Evolutionary conservation across 2,797 vertebrate genomes (phyloP).

Genomic region (Spinus pinus): DNA sequence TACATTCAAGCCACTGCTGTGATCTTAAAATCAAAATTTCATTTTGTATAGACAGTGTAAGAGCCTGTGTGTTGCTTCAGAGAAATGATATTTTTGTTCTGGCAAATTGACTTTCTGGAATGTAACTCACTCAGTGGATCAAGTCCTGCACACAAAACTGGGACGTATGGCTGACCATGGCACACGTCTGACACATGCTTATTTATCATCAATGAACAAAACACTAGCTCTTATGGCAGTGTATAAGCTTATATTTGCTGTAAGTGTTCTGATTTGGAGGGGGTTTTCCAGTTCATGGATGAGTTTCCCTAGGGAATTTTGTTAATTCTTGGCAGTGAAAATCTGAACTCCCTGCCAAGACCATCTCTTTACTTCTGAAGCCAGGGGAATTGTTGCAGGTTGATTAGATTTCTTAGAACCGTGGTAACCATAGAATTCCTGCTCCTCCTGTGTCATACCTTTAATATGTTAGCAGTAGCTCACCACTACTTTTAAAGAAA

Average conservation of each 20-base stretch:
- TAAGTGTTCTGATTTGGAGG: background rate
- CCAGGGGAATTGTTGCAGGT: background rate
- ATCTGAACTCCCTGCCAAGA: background rate
- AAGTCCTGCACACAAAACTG: background rate
- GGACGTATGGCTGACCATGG: rapidly evolving
- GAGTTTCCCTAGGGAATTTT: background rate
- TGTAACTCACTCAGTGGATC: background rate
- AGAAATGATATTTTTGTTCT: background rate
- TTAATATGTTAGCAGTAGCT: background rate
- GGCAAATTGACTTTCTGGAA: background rate
- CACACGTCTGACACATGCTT: background rate
- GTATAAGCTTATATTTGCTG: background rate
- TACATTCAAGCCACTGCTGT: background rate
- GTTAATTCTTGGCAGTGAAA: background rate
- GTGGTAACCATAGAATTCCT: background rate
- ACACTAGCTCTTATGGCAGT: background rate
- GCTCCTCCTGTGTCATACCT: background rate
- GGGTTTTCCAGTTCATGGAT: background rate
- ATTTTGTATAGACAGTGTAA: background rate
- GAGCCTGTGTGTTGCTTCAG: background rate
- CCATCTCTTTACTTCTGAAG: background rate
- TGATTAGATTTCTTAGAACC: background rate
- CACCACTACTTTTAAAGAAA: background rate
- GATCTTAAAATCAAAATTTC: background rate
- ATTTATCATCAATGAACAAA: background rate